Conservation (phyloP, 2,888 invertebrate species). For the Bombylius discolor region DNA sequence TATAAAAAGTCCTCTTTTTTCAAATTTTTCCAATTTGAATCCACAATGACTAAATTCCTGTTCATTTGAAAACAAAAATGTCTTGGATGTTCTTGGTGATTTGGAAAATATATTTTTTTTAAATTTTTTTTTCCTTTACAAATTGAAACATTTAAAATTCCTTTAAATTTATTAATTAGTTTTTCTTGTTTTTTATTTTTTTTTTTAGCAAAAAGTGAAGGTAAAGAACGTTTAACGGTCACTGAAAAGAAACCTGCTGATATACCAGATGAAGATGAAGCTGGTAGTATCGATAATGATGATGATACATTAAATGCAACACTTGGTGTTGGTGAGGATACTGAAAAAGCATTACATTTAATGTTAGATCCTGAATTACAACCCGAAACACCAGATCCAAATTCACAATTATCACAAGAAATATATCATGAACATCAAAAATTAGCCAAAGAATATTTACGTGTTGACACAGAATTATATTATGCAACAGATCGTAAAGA, state of each 20-base stretch:
- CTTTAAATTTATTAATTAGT: neutral
- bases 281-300: neutral
- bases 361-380: constrained; percentile 69
- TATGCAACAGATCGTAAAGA: constrained; percentile 66
- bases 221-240: constrained; percentile 32
- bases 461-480: constrained; percentile 76
- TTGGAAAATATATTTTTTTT: too few relatives aligned
- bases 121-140: too few relatives aligned
- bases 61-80: too few relatives aligned
- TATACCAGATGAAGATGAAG: neutral
- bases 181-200: neutral
- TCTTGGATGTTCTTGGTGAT: too few relatives aligned
- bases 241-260: constrained; percentile 28
- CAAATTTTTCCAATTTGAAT: too few relatives aligned
- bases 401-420: constrained; percentile 61
- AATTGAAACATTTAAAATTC: neutral
- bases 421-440: constrained; percentile 83
- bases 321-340: constrained; percentile 19
- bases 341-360: constrained; percentile 46
- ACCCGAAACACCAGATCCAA: constrained; percentile 71
- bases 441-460: constrained; percentile 76
- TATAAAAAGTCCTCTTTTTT: too few relatives aligned
- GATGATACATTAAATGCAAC: neutral
- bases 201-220: constrained; percentile 33
- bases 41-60: too few relatives aligned